phyloP scores from a whole-genome alignment of 64 coral and sea anemone species.

The Hydrozoanthus tunicans region DNA sequence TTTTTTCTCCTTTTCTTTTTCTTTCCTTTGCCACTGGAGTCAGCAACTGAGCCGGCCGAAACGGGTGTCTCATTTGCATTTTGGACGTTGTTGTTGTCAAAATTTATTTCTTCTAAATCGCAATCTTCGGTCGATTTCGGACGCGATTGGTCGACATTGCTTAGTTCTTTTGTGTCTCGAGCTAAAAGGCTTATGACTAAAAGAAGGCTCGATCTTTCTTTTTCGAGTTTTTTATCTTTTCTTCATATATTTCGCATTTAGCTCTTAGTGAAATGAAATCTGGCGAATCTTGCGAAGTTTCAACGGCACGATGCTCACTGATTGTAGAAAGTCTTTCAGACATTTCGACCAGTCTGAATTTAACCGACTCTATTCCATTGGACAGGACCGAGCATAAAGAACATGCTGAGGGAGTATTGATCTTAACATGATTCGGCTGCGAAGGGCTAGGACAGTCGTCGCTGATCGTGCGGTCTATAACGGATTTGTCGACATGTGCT shows the following conservation, averaged over 20 bases:
- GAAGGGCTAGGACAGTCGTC: conserved; percentile 23
- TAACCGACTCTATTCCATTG: conserved; percentile 53
- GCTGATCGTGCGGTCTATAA: conserved; percentile 18
- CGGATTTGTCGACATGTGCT: conserved; percentile 13
- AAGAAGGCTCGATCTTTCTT: conserved; percentile 49
- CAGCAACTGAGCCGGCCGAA: not conserved
- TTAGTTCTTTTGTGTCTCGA: conserved; percentile 38
- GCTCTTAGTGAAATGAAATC: conserved; percentile 36
- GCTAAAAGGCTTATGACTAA: conserved; percentile 51
- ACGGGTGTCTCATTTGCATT: conserved; percentile 21
- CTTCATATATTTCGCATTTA: conserved; percentile 49
- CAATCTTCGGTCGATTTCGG: conserved; percentile 24
- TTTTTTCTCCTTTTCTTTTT: conserved; percentile 25
- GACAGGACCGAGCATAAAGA: conserved; percentile 33
- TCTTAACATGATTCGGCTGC: conserved; percentile 3
- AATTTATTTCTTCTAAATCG: conserved; percentile 53
- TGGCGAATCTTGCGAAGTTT: conserved; percentile 9
- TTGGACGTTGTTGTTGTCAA: not conserved
- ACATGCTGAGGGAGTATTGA: conserved; percentile 16
- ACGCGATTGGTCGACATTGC: not conserved
- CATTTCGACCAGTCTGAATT: conserved; percentile 21
- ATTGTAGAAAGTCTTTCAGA: conserved; percentile 46
- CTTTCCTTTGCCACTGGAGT: conserved; percentile 25
- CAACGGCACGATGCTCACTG: conserved; percentile 4
- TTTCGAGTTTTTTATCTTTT: conserved; percentile 41